phyloP scores from a whole-genome alignment of 2,888 invertebrate genomes.

The Disparrhopalites patrizii region DNA sequence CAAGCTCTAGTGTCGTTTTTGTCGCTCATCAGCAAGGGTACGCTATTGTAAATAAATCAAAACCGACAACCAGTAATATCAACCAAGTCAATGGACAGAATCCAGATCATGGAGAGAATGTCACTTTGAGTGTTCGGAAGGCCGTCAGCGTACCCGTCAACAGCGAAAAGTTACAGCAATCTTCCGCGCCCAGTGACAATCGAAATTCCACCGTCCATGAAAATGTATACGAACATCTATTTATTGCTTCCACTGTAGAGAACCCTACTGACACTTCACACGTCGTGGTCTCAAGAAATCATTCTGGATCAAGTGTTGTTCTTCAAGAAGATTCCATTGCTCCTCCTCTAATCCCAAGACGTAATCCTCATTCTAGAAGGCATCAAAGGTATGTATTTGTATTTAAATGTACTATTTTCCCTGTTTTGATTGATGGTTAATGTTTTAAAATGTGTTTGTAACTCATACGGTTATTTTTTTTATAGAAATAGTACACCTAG shows the following conservation, averaged over 20 bases:
- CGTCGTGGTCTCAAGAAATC: neutral
- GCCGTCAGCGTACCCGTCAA: too few relatives aligned
- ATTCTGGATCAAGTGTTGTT: neutral
- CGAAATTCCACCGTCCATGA: constrained; percentile 31
- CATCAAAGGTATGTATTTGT: constrained; percentile 19
- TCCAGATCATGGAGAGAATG: too few relatives aligned
- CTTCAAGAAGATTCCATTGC: too few relatives aligned
- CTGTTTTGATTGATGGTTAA: too few relatives aligned
- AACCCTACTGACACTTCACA: neutral
- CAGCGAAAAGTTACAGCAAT: too few relatives aligned
- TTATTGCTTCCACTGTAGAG: constrained; percentile 28
- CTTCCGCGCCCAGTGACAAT: neutral
- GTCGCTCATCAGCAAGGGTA: too few relatives aligned
- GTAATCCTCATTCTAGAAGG: constrained; percentile 28
- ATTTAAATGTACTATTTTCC: too few relatives aligned
- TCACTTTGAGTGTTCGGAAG: too few relatives aligned
- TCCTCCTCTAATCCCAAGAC: constrained; percentile 32
- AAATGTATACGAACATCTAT: constrained; percentile 46
- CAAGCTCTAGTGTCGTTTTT: too few relatives aligned
- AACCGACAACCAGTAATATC: too few relatives aligned
- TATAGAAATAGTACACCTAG: constrained; percentile 18
- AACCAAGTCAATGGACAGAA: too few relatives aligned
- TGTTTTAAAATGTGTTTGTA: neutral
- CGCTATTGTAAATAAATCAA: too few relatives aligned
- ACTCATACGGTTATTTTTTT: constrained; percentile 2